A percentile compares a stretch with the other conserved stretches of the same genome.
These are phyloP conservation scores for Danio albolineatus DNA, from an alignment of 2,797 vertebrate genomes.

Conservation along the genomic window DNA sequence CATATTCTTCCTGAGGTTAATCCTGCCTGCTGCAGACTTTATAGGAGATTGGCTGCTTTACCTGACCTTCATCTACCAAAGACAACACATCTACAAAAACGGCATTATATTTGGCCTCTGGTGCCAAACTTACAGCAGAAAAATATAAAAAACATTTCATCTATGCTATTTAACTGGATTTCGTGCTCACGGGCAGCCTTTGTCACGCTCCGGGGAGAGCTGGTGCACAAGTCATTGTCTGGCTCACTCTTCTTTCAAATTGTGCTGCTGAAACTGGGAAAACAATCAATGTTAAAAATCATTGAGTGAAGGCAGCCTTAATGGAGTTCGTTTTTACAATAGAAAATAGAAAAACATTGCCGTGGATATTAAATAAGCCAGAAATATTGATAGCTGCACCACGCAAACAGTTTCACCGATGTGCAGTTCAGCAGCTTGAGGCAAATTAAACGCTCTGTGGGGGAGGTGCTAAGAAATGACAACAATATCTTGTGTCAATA, in stretches of 20 bases:
- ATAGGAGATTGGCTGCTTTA: slow-evolving; percentile 22
- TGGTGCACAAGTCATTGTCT: slow-evolving; percentile 25
- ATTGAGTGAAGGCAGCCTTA: slow-evolving; percentile 61
- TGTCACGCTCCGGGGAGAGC: slow-evolving; percentile 57
- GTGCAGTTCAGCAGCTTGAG: slow-evolving; percentile 61
- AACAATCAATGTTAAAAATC: slow-evolving; percentile 67
- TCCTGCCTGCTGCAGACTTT: slow-evolving; percentile 7
- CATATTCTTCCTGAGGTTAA: slow-evolving; percentile 21
- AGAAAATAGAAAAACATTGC: slow-evolving; percentile 62
- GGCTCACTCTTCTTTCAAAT: slow-evolving; percentile 41
- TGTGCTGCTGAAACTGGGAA: slow-evolving; percentile 58
- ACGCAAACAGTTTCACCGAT: slow-evolving; percentile 69
- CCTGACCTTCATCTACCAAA: slow-evolving; percentile 73
- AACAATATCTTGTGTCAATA: slow-evolving; percentile 71
- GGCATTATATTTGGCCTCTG: slow-evolving; percentile 72
- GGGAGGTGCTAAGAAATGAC: slow-evolving; percentile 52
- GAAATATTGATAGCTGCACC: slow-evolving; percentile 70
- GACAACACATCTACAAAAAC: slow-evolving; percentile 70
- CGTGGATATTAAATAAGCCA: slow-evolving; percentile 72
- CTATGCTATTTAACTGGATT: slow-evolving; percentile 53
- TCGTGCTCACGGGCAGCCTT: slow-evolving; percentile 50
- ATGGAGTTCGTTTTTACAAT: slow-evolving; percentile 63
- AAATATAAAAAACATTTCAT: slow-evolving; percentile 55
- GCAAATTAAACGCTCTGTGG: slow-evolving; percentile 68
- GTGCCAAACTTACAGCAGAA: slow-evolving; percentile 67